phyloP scores from a whole-genome alignment of 2,113 vertebrate species.

The Chaenocephalus aceratus region DNA sequence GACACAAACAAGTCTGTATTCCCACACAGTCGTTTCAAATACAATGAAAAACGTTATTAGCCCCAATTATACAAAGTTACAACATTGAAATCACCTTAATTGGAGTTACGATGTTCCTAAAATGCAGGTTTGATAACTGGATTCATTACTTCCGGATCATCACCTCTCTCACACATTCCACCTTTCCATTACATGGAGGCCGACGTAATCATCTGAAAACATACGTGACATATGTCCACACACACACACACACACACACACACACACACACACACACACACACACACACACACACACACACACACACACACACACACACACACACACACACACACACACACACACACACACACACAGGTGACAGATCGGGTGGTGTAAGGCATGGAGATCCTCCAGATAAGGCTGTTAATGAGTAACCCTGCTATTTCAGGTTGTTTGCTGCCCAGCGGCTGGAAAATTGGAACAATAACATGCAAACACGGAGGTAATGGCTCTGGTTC shows the following conservation, averaged over 20 bases:
- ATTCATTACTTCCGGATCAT: background rate
- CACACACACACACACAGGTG: slow-evolving; percentile 38
- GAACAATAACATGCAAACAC: slow-evolving; percentile 77
- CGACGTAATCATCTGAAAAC: slow-evolving; percentile 31
- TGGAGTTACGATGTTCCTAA: background rate
- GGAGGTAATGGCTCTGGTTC: slow-evolving; percentile 63
- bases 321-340: slow-evolving; percentile 6
- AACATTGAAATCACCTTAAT: background rate
- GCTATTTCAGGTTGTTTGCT: slow-evolving; percentile 77
- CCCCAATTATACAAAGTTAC: background rate
- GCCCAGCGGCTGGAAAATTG: slow-evolving; percentile 81
- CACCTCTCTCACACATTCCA: background rate
- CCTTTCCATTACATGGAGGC: slow-evolving; percentile 9
- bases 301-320: background rate
- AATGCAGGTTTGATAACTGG: background rate
- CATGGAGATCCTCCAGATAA: slow-evolving; percentile 71
- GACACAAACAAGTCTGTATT: background rate
- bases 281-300: slow-evolving; percentile 3
- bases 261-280: background rate
- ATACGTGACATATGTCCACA: background rate
- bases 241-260: no score
- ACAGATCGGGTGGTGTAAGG: slow-evolving; percentile 55
- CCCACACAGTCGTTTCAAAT: background rate
- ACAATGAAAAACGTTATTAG: background rate
- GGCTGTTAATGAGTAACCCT: slow-evolving; percentile 79